These are phyloP conservation scores for Micronycteris hirsuta DNA, from an alignment of 2,113 vertebrate species.

Conservation along the genomic window DNA sequence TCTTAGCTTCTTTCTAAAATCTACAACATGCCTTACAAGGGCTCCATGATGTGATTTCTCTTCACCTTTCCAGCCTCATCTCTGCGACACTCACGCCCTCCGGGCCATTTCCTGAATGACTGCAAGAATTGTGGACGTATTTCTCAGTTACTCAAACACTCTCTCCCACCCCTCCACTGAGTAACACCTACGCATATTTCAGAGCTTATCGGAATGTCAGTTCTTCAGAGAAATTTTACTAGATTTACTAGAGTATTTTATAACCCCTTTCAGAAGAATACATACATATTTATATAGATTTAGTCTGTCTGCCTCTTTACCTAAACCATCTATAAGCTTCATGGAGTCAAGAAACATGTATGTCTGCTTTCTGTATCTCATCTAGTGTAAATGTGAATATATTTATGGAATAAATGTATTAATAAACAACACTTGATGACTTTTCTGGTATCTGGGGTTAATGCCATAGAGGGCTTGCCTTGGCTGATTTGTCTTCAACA, in stretches of 20 bases:
- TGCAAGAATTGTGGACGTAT: not conserved
- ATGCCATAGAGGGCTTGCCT: not conserved
- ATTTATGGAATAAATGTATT: not conserved
- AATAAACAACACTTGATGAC: not conserved
- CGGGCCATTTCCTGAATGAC: not conserved
- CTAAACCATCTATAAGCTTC: not conserved
- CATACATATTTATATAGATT: not conserved
- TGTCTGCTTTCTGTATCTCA: not conserved
- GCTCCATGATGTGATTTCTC: not conserved
- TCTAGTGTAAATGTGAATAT: not conserved
- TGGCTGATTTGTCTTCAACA: not conserved
- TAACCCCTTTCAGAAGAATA: not conserved
- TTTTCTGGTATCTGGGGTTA: not conserved
- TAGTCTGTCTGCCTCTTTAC: not conserved
- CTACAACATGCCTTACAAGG: not conserved
- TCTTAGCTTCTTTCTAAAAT: not conserved
- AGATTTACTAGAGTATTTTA: not conserved
- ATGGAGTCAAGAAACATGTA: not conserved
- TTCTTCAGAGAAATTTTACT: not conserved
- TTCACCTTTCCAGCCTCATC: not conserved
- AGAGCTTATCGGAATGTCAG: not conserved
- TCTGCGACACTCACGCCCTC: not conserved
- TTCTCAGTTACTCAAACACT: not conserved
- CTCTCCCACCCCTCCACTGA: not conserved
- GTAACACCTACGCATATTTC: not conserved